Conservation (phyloP, 2,888 invertebrate species). For the Nemotelus pantherinus region DNA sequence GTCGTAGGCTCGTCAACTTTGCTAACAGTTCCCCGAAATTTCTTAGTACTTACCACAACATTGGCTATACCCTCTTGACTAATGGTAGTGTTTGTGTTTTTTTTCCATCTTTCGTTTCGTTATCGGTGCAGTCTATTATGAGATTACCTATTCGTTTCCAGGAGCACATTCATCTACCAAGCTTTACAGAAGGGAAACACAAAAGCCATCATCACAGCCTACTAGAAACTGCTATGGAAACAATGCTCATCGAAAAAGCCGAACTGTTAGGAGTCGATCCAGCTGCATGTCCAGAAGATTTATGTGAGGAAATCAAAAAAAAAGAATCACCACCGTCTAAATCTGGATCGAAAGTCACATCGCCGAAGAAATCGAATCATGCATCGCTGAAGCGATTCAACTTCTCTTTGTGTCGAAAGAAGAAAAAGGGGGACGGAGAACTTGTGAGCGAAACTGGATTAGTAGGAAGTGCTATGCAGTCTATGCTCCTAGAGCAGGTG, state of each 20-base stretch:
- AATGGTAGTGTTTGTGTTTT: slow-evolving; percentile 42
- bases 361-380: slow-evolving; percentile 9
- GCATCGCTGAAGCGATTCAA: slow-evolving; percentile 51
- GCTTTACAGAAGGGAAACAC: slow-evolving; percentile 45
- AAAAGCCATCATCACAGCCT: slow-evolving; percentile 55
- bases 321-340: neutral
- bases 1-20: neutral
- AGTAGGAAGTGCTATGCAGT: slow-evolving; percentile 69
- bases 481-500: slow-evolving; percentile 69
- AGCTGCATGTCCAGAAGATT: slow-evolving; percentile 47
- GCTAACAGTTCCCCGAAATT: slow-evolving; percentile 28
- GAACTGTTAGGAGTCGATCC: slow-evolving; percentile 58
- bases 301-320: slow-evolving; percentile 2
- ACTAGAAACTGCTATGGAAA: slow-evolving; percentile 61
- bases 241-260: slow-evolving; percentile 60
- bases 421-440: slow-evolving; percentile 41
- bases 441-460: slow-evolving; percentile 61
- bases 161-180: slow-evolving; percentile 49
- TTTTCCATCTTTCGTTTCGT: slow-evolving; percentile 13
- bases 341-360: neutral
- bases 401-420: slow-evolving; percentile 53
- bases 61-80: slow-evolving; percentile 33
- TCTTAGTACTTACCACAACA: slow-evolving; percentile 23
- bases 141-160: slow-evolving; percentile 46
- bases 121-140: slow-evolving; percentile 38